Conservation (phyloP, 2,888 invertebrate genomes). For the Calameuta idolon region DNA sequence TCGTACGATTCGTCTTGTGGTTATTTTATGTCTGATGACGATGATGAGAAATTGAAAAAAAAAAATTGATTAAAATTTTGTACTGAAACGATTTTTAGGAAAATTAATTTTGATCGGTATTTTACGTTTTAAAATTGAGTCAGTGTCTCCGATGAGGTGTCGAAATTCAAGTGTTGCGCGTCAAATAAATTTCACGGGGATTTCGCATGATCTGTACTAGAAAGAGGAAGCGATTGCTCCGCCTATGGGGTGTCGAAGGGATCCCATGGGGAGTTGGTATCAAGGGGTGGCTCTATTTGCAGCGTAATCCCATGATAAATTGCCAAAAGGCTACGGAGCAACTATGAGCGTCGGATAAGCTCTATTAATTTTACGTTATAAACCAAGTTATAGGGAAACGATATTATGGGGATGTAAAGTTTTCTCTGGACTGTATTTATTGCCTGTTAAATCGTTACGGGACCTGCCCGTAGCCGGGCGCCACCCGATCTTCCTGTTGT, state of each 20-base stretch:
- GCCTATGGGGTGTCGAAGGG: conserved; percentile 36
- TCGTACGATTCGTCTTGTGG: neutral
- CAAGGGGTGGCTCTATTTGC: conserved; percentile 55
- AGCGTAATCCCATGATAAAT: conserved; percentile 66
- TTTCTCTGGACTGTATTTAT: conserved; percentile 40
- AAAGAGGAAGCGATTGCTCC: conserved; percentile 41
- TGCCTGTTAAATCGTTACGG: conserved; percentile 33
- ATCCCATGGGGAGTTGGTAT: conserved; percentile 23
- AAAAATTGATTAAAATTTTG: neutral
- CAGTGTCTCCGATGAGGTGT: neutral
- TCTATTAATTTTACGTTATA: conserved; percentile 67
- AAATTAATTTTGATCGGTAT: neutral
- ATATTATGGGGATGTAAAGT: conserved; percentile 33
- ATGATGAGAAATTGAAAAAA: neutral
- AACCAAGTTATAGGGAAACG: conserved; percentile 39
- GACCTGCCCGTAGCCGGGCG: conserved; percentile 1
- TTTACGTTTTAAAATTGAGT: neutral
- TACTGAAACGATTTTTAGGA: neutral
- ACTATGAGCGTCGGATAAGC: conserved; percentile 52
- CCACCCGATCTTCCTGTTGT: neutral
- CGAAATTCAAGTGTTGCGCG: too few relatives aligned
- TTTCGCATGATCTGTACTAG: neutral
- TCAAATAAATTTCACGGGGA: neutral
- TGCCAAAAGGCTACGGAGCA: conserved; percentile 47
- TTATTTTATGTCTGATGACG: neutral